Percentiles rank a stretch among this genome's conserved stretches.
Conservation (phyloP, 2,888 invertebrate genomes). For the Drosophila maculinotata region DNA sequence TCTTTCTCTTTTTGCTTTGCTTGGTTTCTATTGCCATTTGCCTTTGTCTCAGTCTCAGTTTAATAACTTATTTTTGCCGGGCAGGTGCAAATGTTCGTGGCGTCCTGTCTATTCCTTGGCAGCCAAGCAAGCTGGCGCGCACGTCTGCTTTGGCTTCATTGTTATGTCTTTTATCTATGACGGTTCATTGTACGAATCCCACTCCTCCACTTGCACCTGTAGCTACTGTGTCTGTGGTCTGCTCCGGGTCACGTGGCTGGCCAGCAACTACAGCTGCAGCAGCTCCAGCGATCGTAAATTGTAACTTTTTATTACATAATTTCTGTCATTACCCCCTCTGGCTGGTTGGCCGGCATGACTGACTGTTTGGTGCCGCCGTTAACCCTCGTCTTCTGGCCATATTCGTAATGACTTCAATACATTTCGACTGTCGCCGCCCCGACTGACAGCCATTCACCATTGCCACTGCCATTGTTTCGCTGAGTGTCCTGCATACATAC, state of each 20-base stretch:
- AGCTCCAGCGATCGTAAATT: slow-evolving; percentile 77
- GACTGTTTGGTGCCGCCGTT: slow-evolving; percentile 50
- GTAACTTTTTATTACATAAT: slow-evolving; percentile 83
- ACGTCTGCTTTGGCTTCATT: slow-evolving; percentile 80
- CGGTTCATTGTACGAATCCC: slow-evolving; percentile 72
- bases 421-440: slow-evolving; percentile 75
- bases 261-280: slow-evolving; percentile 19
- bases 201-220: slow-evolving; percentile 51
- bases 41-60: slow-evolving; percentile 68
- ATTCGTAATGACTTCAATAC: slow-evolving; percentile 79
- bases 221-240: slow-evolving; percentile 42
- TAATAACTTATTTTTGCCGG: slow-evolving; percentile 74
- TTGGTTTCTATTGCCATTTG: slow-evolving; percentile 35
- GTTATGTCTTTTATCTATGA: slow-evolving; percentile 78
- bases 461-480: slow-evolving; percentile 57
- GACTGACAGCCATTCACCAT: slow-evolving; percentile 49
- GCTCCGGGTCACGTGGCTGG: slow-evolving; percentile 65
- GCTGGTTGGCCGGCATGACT: slow-evolving; percentile 52
- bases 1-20: slow-evolving; percentile 20
- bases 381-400: slow-evolving; percentile 72
- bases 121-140: slow-evolving; percentile 43
- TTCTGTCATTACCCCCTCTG: slow-evolving; percentile 80
- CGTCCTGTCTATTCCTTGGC: slow-evolving; percentile 42
- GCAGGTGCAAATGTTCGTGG: slow-evolving; percentile 74
- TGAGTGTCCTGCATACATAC: slow-evolving; percentile 74